Evolutionary conservation across 2,113 vertebrate genomes (phyloP), one percentile per base, ranked within the genome.

Genomic region (Tapirus terrestris): DNA sequence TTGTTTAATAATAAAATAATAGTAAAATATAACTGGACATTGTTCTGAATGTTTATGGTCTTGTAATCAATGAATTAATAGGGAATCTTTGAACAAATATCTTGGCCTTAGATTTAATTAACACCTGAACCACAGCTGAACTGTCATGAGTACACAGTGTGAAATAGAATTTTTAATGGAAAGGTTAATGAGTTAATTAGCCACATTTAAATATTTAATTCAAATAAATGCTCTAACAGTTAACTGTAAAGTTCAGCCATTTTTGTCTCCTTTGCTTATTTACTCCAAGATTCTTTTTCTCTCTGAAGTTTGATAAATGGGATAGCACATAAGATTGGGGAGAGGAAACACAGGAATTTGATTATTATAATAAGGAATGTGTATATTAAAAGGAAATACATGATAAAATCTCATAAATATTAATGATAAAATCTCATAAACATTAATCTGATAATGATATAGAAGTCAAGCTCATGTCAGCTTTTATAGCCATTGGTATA

Each of bases 121-220:
- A 92, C 85, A 53, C 20, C 16, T 92, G 98, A 98, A 97, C 97
- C 96, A 95, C 91, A 97, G 43, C n/a, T 98, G 83, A 98, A 65
- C 91, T 96, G 18, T 43, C 29, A 20, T 96, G 79, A 98, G 87
- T 87, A 95, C 98, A 97, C 98, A 98, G 98, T 98, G 95, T 98
- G 98, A 98, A 98, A 98, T 94, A 94, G 92, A 98, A 98, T 98
- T 98, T 97, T 97, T 98, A 98, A 98, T 97, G 82, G 80, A 98
- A 98, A 98, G 98, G 98, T 98, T 98, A 99, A 99, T 98, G 95
- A 98, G 73, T 98, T 98, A 98, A 99, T 99, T 98, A 98, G 76
- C 65, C 51, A 97, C 86, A 97, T 98, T 98, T 98, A 98, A 98
- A 98, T 97, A 95, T 98, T 98, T 98, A 98, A 98, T 99, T 98